These are phyloP conservation scores for Agriotes lineatus DNA, from an alignment of 2,888 invertebrate genomes.

Conservation along the genomic window DNA sequence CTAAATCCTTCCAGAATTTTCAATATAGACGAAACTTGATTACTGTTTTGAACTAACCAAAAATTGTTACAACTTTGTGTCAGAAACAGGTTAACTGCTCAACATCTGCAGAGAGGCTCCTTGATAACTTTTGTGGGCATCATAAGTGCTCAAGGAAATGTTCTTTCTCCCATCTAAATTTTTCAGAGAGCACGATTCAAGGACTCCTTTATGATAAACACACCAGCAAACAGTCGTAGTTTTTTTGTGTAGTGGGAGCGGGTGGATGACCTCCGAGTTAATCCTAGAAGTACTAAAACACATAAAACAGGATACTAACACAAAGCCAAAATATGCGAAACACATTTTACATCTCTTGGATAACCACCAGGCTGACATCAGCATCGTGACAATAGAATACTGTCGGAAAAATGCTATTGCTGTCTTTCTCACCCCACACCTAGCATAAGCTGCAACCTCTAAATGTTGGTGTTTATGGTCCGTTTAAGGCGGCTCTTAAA, in stretches of 20 bases:
- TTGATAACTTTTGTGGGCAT: background rate
- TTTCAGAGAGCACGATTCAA: background rate
- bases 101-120: background rate
- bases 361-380: background rate
- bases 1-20: background rate
- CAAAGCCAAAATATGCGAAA: background rate
- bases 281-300: background rate
- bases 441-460: background rate
- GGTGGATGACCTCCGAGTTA: background rate
- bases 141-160: background rate
- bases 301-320: background rate
- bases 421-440: background rate
- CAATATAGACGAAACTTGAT: background rate
- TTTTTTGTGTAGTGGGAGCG: background rate
- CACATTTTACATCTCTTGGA: background rate
- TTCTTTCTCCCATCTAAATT: background rate
- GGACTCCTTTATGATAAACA: slow-evolving; percentile 1
- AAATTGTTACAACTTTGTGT: background rate
- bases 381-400: background rate
- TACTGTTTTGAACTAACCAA: background rate
- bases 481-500: background rate
- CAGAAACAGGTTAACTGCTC: background rate
- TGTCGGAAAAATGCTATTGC: background rate
- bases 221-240: background rate
- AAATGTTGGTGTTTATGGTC: slow-evolving; percentile 11